Evolutionary conservation across 2,113 vertebrate genomes (phyloP).

Genomic region (Struthio camelus): DNA sequence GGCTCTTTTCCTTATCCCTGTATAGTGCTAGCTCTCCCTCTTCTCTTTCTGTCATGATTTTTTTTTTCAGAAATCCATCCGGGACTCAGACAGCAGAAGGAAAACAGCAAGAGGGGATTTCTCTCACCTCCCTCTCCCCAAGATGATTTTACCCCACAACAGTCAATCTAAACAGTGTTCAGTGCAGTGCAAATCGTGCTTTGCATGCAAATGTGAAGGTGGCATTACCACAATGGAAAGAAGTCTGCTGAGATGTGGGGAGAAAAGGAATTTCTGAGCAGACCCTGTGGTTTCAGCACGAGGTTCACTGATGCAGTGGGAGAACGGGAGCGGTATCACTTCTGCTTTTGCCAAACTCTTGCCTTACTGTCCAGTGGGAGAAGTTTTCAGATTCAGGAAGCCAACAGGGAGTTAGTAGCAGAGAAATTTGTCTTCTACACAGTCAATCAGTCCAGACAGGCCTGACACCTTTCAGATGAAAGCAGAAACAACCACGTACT

Average conservation of each 20-base stretch:
- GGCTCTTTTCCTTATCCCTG: neutral
- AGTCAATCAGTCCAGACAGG: neutral
- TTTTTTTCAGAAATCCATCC: neutral
- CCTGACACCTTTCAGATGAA: neutral
- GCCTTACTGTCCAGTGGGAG: neutral
- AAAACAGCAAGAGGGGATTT: neutral
- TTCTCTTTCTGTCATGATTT: neutral
- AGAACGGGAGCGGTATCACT: neutral
- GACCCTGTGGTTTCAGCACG: neutral
- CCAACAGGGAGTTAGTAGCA: neutral
- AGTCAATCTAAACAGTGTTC: neutral
- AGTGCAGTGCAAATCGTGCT: neutral
- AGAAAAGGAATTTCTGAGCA: neutral
- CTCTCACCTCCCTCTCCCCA: neutral
- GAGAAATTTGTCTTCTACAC: neutral
- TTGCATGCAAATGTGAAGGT: conserved; percentile 4
- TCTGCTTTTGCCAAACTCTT: neutral
- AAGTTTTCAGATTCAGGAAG: neutral
- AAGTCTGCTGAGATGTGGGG: neutral
- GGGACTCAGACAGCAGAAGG: neutral
- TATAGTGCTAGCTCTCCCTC: neutral
- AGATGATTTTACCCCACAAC: conserved; percentile 20
- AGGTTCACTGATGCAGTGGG: neutral
- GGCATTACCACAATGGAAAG: conserved; percentile 30
- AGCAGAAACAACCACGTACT: neutral